Evolutionary conservation across 2,113 vertebrate genomes (phyloP), one percentile per base, ranked within the genome.

Genomic region (Leucopsar rothschildi): DNA sequence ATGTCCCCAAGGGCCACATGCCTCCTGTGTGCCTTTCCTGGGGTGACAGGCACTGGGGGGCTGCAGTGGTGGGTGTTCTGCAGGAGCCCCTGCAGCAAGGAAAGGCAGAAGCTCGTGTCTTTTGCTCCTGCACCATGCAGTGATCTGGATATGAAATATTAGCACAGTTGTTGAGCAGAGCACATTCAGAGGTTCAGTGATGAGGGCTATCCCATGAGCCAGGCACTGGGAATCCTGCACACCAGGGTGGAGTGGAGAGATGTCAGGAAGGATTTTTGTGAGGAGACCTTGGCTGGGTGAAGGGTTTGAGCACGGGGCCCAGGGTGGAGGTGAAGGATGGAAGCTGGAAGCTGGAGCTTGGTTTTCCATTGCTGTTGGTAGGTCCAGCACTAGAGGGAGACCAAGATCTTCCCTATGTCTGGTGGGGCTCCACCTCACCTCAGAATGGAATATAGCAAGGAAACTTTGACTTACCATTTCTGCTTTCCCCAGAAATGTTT

Each of bases 331-430:
- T 0, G 0, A 33, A 37, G 49, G 25, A 29, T 27, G 47, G 44
- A 31, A 29, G 9, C 4, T 10, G 18, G 56, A 75, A 59, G 33
- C 18, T 39, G 73, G 31, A 84, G 24, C 13, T 45, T 8, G 12
- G 18, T 23, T 92, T 82, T 45, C 25, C 27, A 39, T 42, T 85
- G 78, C 50, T 82, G 55, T 77, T 80, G 63, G 50, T 50, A 47
- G 63, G 57, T 56, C 37, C 50, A 82, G 82, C 95, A 95, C 96
- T 95, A 96, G 94, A 95, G 87, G 94, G 94, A 94, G 90, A 85
- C 35, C 75, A 91, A 92, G 81, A 52, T 28, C 90, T 94, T 88
- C 93, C 89, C 89, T 89, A 0, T 7, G 31, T 44, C 1, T 42
- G 33, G 44, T 66, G 76, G 79, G 57, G 22, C 42, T 60, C 77